Base-by-base conservation (phyloP, 1,140 invertebrate species). In the Nixonia krombeini region DNA sequence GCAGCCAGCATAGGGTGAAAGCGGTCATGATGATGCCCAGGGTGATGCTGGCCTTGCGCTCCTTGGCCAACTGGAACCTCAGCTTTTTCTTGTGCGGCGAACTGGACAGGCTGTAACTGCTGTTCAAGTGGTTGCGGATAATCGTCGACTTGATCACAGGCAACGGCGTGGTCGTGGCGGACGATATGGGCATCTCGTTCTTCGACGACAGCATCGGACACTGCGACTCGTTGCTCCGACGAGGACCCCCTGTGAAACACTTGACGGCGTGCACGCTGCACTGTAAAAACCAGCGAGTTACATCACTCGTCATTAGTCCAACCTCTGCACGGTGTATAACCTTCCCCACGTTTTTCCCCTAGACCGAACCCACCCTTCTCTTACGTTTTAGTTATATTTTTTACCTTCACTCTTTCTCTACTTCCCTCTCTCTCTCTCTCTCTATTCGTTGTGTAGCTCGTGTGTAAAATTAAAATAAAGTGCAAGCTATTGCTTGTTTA, bases 1-100 rank as follows among this genome's bases (percentile, higher is more conserved):
- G 97, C 23, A 99, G 85, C 97, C 97, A 99, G 80, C 97, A 99
- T 47, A 98, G 86, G 9, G 93, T 94, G 76, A 99, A 99, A 0
- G 96, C 95, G 55, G 94, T 96, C 94, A 97, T 96, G 42, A 99
- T 98, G 47, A 99, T 98, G 8, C 96, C 96, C 49, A 99, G 87
- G 0, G 97, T 99, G 12, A 96, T 96, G 42, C 95, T 96, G 1
- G 96, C 96, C 81, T 98, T 98, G 35, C 95, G 88, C 75, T 97
- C 95, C 71, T 95, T 96, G 31, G 92, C 92, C 70, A 94, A 78
- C 74, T 93, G 92, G 74, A 94, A 93, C 18, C 92, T 86, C 26
- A 94, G 80, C 73, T 93, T 93, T 78, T 93, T 92, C 69, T 93
- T 89, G 64, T 87, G 83, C 0, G 82, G 80, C 7, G 83, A 84